Base-by-base conservation (phyloP, 2,113 vertebrate species). In the Sialia sialis region DNA sequence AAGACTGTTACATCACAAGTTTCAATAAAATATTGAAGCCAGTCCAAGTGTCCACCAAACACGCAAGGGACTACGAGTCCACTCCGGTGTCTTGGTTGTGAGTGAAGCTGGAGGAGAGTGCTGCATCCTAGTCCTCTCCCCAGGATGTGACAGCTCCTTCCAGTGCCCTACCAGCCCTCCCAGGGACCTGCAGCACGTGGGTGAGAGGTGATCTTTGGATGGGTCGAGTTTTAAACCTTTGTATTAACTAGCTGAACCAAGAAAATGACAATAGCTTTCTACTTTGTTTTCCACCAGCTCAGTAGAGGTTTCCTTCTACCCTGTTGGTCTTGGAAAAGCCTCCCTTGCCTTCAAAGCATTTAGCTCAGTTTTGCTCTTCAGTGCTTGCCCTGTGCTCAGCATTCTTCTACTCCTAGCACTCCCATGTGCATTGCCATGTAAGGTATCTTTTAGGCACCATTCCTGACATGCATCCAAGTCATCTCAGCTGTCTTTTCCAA, bases 401-500 rank as follows among this genome's bases (percentile, higher is more conserved):
- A 48, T 91, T 87, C 44, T 52, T 76, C 78, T 83, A 1, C 90
- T 90, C 77, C 66, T 56, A 38, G 78, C 52, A 49, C 25, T 79
- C 39, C 56, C 43, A 27, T 59, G n/a, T 67, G 39, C 3, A 2
- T 72, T 87, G 62, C 74, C 74, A 60, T 76, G 66, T 87, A 89
- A 39, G 49, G 74, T 21, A 8, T 69, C 75, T 83, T 73, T 52
- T 38, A 52, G 84, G 20, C 12, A 2, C 19, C 44, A 41, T 87
- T 90, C 67, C 90, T 91, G 82, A 80, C 75, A 54, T 3, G 2
- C 49, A 19, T 80, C 78, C 85, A 79, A 74, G 36, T 36, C 51
- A 63, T 75, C 73, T 89, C 93, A 94, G 91, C 64, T 93, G 84
- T 94, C 69, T 63, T 81, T 86, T 76, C 74, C 7, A 30, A 14